phyloP scores from a whole-genome alignment of 1,140 invertebrate species.

The Artemia franciscana region DNA sequence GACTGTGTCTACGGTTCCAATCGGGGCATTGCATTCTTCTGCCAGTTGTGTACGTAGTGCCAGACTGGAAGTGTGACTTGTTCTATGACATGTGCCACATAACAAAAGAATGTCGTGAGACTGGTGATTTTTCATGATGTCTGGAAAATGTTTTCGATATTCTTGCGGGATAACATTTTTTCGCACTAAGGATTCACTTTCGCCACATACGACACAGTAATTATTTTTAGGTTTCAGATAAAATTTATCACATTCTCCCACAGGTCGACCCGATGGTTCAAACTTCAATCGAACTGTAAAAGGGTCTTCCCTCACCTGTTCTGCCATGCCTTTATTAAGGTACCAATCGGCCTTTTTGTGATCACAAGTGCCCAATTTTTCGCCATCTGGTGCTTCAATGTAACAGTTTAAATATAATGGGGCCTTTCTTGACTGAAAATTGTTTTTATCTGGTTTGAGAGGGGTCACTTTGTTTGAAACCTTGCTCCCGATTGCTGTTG shows the following conservation, averaged over 20 bases:
- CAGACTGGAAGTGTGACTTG: conserved; percentile 40
- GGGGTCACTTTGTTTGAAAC: no score
- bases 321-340: conserved; percentile 36
- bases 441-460: no score
- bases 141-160: conserved; percentile 57
- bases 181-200: conserved; percentile 37
- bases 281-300: conserved; percentile 49
- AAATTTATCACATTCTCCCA: conserved; percentile 39
- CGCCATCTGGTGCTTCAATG: conserved; percentile 50
- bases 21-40: conserved; percentile 34
- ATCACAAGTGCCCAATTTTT: conserved; percentile 52
- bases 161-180: conserved; percentile 63
- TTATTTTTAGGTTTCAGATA: conserved; percentile 50
- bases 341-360: conserved; percentile 58
- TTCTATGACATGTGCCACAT: conserved; percentile 44
- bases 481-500: no score
- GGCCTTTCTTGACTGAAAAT: conserved; percentile 31
- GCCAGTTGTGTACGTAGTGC: conserved; percentile 33
- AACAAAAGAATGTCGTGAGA: conserved; percentile 58
- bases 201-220: conserved; percentile 60
- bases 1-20: conserved; percentile 21
- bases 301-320: conserved; percentile 35
- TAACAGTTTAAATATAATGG: conserved; percentile 57
- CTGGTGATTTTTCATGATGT: conserved; percentile 49
- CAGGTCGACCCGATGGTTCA: conserved; percentile 48